Conservation (phyloP, 2,797 vertebrate genomes). For the Melanotaenia boesemani region DNA sequence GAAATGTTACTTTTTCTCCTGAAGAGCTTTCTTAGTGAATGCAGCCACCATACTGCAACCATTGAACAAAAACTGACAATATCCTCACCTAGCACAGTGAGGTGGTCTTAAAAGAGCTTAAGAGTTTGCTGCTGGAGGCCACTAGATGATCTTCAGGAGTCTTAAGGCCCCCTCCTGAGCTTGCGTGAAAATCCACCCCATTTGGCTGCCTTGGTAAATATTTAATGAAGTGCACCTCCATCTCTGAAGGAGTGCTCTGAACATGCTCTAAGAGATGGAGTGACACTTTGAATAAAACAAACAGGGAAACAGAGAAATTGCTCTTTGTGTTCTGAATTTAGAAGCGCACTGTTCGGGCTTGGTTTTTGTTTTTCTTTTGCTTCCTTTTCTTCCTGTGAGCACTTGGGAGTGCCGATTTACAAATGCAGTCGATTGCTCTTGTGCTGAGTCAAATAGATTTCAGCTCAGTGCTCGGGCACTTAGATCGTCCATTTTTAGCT, state of each 20-base stretch:
- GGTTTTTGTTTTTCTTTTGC: slow-evolving; percentile 23
- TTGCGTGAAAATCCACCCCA: slow-evolving; percentile 70
- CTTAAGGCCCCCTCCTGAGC: slow-evolving; percentile 24
- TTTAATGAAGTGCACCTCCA: slow-evolving; percentile 71
- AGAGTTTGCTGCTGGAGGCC: slow-evolving; percentile 37
- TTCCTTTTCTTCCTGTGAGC: slow-evolving; percentile 37
- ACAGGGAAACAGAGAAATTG: slow-evolving; percentile 74
- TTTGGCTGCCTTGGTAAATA: slow-evolving; percentile 69
- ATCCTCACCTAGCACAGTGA: slow-evolving; percentile 24
- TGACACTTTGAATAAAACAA: slow-evolving; percentile 81
- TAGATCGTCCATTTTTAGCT: slow-evolving; percentile 71
- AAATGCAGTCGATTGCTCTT: slow-evolving; percentile 64
- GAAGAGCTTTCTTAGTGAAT: slow-evolving; percentile 29
- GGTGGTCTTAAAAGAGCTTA: slow-evolving; percentile 47
- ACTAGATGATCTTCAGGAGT: slow-evolving; percentile 45
- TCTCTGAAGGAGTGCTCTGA: slow-evolving; percentile 72
- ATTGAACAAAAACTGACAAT: slow-evolving; percentile 39
- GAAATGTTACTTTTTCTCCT: slow-evolving; percentile 8
- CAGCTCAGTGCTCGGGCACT: slow-evolving; percentile 64
- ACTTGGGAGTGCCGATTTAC: slow-evolving; percentile 64
- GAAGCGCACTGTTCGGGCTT: slow-evolving; percentile 62
- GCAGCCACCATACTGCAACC: slow-evolving; percentile 9
- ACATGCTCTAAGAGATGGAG: slow-evolving; percentile 62
- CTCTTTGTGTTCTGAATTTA: slow-evolving; percentile 83
- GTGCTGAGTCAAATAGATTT: slow-evolving; percentile 74